Evolutionary conservation across 2,797 vertebrate species (phyloP), one percentile per base, ranked within the genome.

Genomic region (Clamator glandarius): DNA sequence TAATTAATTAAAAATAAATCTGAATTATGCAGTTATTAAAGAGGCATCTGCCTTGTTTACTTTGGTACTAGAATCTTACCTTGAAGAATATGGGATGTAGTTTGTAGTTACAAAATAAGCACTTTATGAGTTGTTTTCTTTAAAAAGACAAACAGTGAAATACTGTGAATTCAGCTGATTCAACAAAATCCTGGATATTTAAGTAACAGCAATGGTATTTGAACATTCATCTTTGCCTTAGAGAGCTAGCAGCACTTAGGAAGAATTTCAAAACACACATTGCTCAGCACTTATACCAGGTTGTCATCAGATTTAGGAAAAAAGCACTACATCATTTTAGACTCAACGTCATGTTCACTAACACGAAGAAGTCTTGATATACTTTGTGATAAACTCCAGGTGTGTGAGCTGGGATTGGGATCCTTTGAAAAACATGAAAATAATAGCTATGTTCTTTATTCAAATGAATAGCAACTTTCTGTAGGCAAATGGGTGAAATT

Each of bases 1-100:
- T 82, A 95, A 96, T 88, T 91, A 90, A 93, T 93, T 95, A 92
- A 94, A 93, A 95, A 94, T 70, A 91, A 78, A 82, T 86, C 50
- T 84, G 74, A 96, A 94, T 84, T 75, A 79, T 55, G 63, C 6
- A 35, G 59, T 57, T 93, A 90, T 72, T 92, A 90, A 88, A 91
- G 84, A 94, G 64, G 24, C 46, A 86, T 74, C 77, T 94, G n/a
- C 31, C 70, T 92, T 89, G n/a, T 94, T 92, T 92, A 80, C 48
- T 93, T 87, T 89, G 74, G 92, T 36, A 67, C 68, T 68, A 36
- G 41, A 88, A 15, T 61, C 73, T 92, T 83, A 95, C 72, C 89
- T 89, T 88, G 92, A 93, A 87, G 52, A 88, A 64, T 28, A 75
- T 19, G 28, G 72, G 42, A 87, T 50, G 41, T 26, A 87, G 35